Evolutionary conservation across 2,113 vertebrate genomes (phyloP).

Genomic region (human (Homo sapiens)): DNA sequence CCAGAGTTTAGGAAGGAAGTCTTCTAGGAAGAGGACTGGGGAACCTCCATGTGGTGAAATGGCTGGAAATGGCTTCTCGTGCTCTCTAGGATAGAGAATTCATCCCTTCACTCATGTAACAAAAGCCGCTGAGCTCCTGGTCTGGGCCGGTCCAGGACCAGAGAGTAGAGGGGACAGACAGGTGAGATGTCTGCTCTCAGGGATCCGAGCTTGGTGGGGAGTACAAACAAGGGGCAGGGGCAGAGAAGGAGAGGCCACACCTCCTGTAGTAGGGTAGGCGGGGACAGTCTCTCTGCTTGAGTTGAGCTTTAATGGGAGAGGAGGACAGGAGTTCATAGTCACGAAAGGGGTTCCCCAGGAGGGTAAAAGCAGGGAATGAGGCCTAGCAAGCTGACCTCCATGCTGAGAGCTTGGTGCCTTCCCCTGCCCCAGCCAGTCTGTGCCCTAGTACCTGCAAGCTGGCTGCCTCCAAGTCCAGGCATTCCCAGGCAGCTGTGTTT

Average conservation of each 20-base stretch:
- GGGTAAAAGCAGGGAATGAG: background rate
- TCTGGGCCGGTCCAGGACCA: background rate
- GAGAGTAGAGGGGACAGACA: too few species aligned
- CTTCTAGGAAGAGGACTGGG: background rate
- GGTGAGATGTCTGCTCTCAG: background rate
- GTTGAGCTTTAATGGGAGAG: background rate
- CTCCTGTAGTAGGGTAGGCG: background rate
- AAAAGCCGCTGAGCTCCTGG: background rate
- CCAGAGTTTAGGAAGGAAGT: background rate
- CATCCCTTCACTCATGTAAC: background rate
- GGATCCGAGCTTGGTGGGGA: background rate
- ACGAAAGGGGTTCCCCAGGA: background rate
- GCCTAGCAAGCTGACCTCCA: background rate
- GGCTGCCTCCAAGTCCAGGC: background rate
- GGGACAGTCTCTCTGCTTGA: background rate
- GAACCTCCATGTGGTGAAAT: background rate
- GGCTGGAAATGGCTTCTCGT: background rate
- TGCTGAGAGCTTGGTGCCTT: background rate
- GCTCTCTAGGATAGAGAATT: background rate
- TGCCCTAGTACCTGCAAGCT: background rate
- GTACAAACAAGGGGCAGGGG: background rate
- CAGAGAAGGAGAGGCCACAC: background rate
- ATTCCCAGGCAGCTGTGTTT: background rate
- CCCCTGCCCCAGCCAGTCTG: background rate
- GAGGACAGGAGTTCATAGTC: rapidly evolving